These are phyloP conservation scores for Sinentomon sp. DNA, from an alignment of 2,888 invertebrate genomes.

Conservation along the genomic window DNA sequence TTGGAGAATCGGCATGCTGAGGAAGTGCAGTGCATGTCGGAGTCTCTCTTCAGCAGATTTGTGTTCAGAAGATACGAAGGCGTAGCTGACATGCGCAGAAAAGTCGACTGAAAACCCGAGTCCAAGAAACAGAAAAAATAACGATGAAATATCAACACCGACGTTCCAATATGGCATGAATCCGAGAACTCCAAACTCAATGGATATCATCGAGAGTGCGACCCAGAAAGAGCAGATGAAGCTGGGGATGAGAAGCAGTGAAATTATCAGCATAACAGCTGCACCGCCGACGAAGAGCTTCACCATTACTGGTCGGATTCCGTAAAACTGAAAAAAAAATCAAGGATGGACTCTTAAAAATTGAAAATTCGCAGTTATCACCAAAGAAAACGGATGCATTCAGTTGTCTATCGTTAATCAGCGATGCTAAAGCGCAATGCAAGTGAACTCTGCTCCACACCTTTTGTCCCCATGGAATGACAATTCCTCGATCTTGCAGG, in stretches of 20 bases:
- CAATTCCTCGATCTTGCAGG: no score
- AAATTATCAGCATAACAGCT: constrained; percentile 72
- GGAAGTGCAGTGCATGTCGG: constrained; percentile 55
- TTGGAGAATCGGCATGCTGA: constrained; percentile 73
- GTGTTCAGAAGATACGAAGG: constrained; percentile 69
- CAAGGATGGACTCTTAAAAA: no score
- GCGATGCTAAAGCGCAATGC: no score
- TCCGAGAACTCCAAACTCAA: constrained; percentile 75
- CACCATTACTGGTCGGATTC: no score
- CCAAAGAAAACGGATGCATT: no score
- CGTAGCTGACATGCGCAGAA: constrained; percentile 82
- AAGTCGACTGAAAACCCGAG: constrained; percentile 89
- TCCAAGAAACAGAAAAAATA: constrained; percentile 92
- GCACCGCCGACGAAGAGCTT: constrained; percentile 22
- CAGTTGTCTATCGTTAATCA: no score
- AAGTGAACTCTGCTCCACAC: no score
- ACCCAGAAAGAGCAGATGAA: constrained; percentile 78
- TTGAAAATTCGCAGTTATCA: no score
- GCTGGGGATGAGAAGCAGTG: constrained; percentile 77
- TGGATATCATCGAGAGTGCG: constrained; percentile 75
- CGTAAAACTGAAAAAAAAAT: no score
- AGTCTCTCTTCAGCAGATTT: constrained; percentile 49
- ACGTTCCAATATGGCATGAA: constrained; percentile 93
- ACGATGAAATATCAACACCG: constrained; percentile 75
- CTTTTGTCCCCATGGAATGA: no score